A percentile compares a stretch with the other conserved stretches of the same genome.
Conservation (phyloP, 1,140 invertebrate species). For the Brachionus paranguensis region DNA sequence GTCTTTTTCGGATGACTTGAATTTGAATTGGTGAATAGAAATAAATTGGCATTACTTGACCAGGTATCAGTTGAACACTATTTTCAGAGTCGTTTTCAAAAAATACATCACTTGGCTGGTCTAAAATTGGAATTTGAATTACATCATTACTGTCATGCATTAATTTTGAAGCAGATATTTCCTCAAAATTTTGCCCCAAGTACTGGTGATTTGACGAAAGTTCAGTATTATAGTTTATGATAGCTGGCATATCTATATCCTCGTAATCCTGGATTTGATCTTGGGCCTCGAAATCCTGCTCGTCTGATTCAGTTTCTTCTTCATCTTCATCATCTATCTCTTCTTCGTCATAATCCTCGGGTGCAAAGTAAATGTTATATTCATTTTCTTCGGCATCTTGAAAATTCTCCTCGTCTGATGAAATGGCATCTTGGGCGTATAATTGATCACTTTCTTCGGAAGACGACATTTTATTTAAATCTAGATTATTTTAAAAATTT, state of each 20-base stretch:
- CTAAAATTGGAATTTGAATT: conserved; percentile 25
- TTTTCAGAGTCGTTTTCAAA: conserved; percentile 13
- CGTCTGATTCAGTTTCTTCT: background rate
- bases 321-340: background rate
- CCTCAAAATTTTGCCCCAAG: conserved; percentile 22
- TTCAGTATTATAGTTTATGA: conserved; percentile 15
- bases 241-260: background rate
- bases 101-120: background rate
- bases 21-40: conserved; percentile 27
- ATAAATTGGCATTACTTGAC: conserved; percentile 38
- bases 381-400: background rate
- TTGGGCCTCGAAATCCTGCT: background rate
- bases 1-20: background rate
- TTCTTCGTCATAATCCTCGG: background rate
- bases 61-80: conserved; percentile 33
- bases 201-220: conserved; percentile 17
- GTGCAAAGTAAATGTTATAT: conserved; percentile 1
- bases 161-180: background rate
- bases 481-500: background rate
- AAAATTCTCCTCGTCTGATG: background rate
- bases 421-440: background rate
- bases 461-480: conserved; percentile 24
- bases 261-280: conserved; percentile 2
- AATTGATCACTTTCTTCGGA: background rate
- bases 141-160: background rate